Percentiles rank a stretch among this genome's conserved stretches.
Conservation (phyloP, 1,140 invertebrate genomes). For the Drosophila cardini region DNA sequence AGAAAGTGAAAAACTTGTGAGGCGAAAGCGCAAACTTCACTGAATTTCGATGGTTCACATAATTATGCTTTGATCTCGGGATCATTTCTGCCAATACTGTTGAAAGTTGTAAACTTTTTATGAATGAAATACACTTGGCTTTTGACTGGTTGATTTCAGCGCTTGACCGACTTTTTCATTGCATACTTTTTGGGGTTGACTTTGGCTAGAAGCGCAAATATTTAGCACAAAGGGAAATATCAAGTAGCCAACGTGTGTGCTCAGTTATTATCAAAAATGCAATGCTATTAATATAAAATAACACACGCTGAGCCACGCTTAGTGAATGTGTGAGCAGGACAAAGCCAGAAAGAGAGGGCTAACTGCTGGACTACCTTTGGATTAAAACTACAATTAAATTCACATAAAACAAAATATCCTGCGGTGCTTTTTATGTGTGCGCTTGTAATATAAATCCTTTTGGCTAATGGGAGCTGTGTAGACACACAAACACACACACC, state of each 20-base stretch:
- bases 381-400: conserved; percentile 83
- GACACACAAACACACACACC: conserved; percentile 22
- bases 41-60: conserved; percentile 6
- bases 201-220: conserved; percentile 9
- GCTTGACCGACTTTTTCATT: conserved; percentile 48
- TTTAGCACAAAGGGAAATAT: conserved; percentile 35
- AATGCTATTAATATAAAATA: conserved; percentile 58
- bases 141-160: background rate
- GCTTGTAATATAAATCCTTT: conserved; percentile 80
- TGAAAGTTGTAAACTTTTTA: conserved; percentile 4
- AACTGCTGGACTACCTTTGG: conserved; percentile 42
- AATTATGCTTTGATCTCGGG: conserved; percentile 49
- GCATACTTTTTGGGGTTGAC: conserved; percentile 4
- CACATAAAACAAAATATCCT: conserved; percentile 83
- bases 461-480: conserved; percentile 68
- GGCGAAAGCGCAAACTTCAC: background rate
- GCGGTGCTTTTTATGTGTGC: conserved; percentile 78
- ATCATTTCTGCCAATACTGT: background rate
- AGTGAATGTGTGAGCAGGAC: background rate
- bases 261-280: conserved; percentile 57
- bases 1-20: conserved; percentile 1
- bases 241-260: conserved; percentile 42
- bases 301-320: conserved; percentile 22
- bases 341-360: background rate
- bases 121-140: background rate